Evolutionary conservation across 2,888 invertebrate species (phyloP).

Genomic region (Drosophila multiciliata): DNA sequence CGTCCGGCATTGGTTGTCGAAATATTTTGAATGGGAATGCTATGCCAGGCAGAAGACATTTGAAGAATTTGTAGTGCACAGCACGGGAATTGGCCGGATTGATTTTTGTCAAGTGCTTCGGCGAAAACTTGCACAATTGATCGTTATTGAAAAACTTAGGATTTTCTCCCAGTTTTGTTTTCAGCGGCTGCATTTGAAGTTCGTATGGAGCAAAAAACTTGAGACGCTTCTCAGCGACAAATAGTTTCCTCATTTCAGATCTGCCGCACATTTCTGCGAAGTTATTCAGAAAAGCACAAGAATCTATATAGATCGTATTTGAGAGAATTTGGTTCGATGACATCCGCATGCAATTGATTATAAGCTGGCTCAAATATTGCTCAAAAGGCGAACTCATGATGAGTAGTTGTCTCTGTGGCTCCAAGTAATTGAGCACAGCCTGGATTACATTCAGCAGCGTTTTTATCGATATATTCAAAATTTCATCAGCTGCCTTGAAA

Average conservation of each 20-base stretch:
- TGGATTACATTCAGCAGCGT: background rate
- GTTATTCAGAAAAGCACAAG: background rate
- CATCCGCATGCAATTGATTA: background rate
- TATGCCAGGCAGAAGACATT: background rate
- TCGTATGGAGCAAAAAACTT: background rate
- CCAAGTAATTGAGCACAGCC: background rate
- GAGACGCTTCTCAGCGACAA: background rate
- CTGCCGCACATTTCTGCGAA: background rate
- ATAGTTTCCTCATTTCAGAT: background rate
- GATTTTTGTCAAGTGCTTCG: background rate
- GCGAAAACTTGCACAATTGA: background rate
- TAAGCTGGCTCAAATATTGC: background rate
- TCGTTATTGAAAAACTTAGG: background rate
- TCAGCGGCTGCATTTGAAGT: background rate
- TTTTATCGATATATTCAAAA: background rate
- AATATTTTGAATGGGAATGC: background rate
- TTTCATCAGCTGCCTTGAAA: background rate
- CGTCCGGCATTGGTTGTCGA: background rate
- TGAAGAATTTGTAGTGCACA: background rate
- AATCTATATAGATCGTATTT: background rate
- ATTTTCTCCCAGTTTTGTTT: background rate
- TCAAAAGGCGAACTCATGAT: background rate
- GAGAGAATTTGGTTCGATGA: background rate
- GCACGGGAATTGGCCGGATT: background rate
- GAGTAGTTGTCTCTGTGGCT: background rate